Percentiles rank a stretch among this genome's conserved stretches.
These are phyloP conservation scores for Hypena proboscidalis DNA, from an alignment of 2,888 invertebrate species.

Conservation along the genomic window DNA sequence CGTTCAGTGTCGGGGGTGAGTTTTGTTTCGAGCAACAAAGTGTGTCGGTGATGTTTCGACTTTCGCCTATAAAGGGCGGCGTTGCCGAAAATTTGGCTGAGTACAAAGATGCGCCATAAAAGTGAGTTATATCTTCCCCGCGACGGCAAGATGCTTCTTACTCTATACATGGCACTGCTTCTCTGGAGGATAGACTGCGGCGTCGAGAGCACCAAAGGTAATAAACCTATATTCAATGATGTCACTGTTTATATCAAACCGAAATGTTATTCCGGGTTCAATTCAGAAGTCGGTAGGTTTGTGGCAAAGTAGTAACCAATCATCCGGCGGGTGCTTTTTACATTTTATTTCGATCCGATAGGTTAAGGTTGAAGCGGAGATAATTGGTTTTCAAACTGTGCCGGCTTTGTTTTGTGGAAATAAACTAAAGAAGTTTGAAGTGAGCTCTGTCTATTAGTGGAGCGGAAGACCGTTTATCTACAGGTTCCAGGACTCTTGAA, in stretches of 20 bases:
- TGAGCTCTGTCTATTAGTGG: not conserved
- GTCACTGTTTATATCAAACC: conserved; percentile 23
- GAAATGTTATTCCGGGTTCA: conserved; percentile 36
- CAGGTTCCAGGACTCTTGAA: not conserved
- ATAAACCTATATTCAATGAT: conserved; percentile 41
- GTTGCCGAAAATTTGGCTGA: conserved; percentile 67
- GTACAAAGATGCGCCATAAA: conserved; percentile 73
- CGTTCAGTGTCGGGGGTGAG: conserved; percentile 53
- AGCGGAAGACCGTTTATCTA: not conserved
- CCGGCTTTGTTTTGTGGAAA: conserved; percentile 32
- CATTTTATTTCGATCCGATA: conserved; percentile 38
- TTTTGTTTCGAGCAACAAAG: conserved; percentile 58
- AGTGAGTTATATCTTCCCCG: conserved; percentile 59
- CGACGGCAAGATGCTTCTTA: conserved; percentile 74
- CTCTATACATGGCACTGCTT: conserved; percentile 69
- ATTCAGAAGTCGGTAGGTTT: conserved; percentile 39
- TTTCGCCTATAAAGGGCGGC: conserved; percentile 62
- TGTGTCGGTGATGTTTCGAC: conserved; percentile 75
- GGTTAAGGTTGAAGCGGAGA: conserved; percentile 32
- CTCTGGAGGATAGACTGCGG: conserved; percentile 78
- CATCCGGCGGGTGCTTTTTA: conserved; percentile 34
- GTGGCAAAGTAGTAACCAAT: conserved; percentile 42
- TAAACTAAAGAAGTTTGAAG: conserved; percentile 6
- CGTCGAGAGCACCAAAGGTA: conserved; percentile 81
- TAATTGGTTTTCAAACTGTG: conserved; percentile 40